Percentiles rank a stretch among this genome's conserved stretches.
phyloP scores from a whole-genome alignment of 2,888 invertebrate genomes.

The Listrodromus nycthemerus region DNA sequence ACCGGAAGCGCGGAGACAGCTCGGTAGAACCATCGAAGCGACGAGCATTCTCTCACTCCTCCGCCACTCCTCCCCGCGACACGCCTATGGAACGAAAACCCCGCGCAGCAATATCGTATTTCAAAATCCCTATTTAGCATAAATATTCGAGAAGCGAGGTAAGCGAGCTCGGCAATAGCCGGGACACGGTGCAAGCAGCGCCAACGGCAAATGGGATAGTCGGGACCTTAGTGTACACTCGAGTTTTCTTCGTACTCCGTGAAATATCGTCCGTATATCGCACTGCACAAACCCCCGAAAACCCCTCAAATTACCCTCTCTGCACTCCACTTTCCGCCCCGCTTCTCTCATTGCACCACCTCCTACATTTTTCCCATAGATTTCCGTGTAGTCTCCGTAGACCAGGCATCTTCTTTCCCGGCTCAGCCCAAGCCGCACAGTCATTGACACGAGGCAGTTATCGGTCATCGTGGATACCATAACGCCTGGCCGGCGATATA shows the following conservation, averaged over 20 bases:
- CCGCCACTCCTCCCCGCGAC: conserved; percentile 8
- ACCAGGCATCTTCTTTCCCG: not conserved
- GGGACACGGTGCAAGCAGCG: conserved; percentile 39
- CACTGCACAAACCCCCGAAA: conserved; percentile 1
- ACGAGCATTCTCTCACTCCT: conserved; percentile 28
- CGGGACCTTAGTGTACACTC: conserved; percentile 66
- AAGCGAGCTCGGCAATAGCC: conserved; percentile 67
- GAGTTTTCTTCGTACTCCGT: conserved; percentile 64
- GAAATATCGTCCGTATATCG: conserved; percentile 71
- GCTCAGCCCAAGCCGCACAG: conserved; percentile 6
- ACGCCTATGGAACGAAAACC: conserved; percentile 44
- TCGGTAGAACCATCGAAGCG: conserved; percentile 48
- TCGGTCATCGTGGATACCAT: not conserved
- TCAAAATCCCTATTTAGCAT: conserved; percentile 81
- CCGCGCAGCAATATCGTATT: conserved; percentile 75
- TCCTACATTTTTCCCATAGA: not conserved
- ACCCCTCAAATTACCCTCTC: no score
- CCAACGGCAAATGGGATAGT: conserved; percentile 61
- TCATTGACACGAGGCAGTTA: conserved; percentile 1
- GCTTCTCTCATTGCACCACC: conserved; percentile 24
- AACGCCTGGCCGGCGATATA: not conserved
- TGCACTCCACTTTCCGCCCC: not conserved
- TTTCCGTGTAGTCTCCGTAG: conserved; percentile 22
- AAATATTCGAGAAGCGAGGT: conserved; percentile 74
- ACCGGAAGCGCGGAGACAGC: not conserved